Percentiles rank a stretch among this genome's conserved stretches.
Evolutionary conservation across 35 echinoderm and acorn worm genomes (phyloP).

Genomic region (Antedon bifida): DNA sequence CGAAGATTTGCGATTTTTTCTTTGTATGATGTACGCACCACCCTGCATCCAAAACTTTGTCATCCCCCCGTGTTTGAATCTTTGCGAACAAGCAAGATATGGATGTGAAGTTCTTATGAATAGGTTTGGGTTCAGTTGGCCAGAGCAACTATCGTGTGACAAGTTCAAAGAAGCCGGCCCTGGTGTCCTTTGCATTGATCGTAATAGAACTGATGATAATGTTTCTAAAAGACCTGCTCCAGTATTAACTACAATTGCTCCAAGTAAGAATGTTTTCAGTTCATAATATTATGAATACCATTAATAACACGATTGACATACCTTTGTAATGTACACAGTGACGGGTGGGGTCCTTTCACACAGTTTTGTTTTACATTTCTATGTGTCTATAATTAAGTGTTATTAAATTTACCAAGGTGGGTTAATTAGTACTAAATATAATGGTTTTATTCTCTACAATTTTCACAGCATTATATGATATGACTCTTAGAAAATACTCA

Average conservation of each 20-base stretch:
- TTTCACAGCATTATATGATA: too few relatives aligned
- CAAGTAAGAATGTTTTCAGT: neutral
- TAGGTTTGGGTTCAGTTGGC: conserved; percentile 93
- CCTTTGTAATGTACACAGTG: neutral
- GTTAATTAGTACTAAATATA: neutral
- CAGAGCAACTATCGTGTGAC: conserved; percentile 61
- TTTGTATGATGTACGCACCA: conserved; percentile 95
- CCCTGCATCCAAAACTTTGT: conserved; percentile 51
- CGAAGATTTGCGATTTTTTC: conserved; percentile 76
- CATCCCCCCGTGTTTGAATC: conserved; percentile 65
- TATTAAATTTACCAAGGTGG: neutral
- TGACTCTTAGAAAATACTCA: too few relatives aligned
- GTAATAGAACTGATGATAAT: conserved; percentile 60
- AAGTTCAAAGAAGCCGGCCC: conserved; percentile 48
- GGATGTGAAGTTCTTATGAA: conserved; percentile 92
- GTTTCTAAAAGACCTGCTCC: neutral
- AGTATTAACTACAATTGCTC: neutral
- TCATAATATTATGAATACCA: neutral
- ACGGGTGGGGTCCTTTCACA: neutral
- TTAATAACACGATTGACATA: too few relatives aligned
- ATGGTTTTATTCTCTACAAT: too few relatives aligned
- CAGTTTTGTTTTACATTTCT: neutral
- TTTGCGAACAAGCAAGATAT: conserved; percentile 65
- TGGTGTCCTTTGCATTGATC: conserved; percentile 66
- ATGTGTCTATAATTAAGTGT: neutral